Percentiles rank a stretch among this genome's conserved stretches.
Conservation (phyloP, 2,797 vertebrate genomes). For the Alectoris magna region DNA sequence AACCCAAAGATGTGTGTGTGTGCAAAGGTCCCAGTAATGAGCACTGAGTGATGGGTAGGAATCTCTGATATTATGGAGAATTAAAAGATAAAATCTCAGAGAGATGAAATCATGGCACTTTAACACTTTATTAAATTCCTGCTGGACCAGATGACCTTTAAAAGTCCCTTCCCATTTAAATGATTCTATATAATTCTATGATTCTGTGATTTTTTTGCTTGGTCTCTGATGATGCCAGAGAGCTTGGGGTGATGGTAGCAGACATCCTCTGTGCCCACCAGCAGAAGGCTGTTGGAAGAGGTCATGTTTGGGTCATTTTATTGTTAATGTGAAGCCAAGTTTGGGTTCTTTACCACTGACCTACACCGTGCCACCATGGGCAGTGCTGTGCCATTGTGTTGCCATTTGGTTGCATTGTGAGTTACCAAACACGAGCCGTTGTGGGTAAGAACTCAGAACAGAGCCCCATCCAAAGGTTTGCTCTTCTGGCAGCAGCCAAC, state of each 20-base stretch:
- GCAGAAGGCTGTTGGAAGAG: background rate
- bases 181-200: too few relatives aligned
- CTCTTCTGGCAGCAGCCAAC: background rate
- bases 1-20: background rate
- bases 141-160: background rate
- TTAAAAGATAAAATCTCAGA: background rate
- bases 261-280: background rate
- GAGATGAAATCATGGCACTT: background rate
- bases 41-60: background rate
- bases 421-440: background rate
- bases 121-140: background rate
- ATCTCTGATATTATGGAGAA: background rate
- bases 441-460: background rate
- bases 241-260: background rate
- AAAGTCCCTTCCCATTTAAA: too few relatives aligned
- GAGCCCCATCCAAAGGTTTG: background rate
- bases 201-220: background rate
- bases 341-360: rapidly evolving
- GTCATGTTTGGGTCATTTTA: background rate
- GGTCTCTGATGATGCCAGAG: background rate
- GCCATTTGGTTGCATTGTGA: background rate
- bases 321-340: background rate
- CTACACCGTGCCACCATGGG: background rate
- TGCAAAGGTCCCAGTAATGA: background rate
- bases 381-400: background rate